A percentile compares a stretch with the other conserved stretches of the same genome.
These are phyloP conservation scores for Leptinotarsa lineolata DNA, from an alignment of 1,140 invertebrate species.

Conservation along the genomic window DNA sequence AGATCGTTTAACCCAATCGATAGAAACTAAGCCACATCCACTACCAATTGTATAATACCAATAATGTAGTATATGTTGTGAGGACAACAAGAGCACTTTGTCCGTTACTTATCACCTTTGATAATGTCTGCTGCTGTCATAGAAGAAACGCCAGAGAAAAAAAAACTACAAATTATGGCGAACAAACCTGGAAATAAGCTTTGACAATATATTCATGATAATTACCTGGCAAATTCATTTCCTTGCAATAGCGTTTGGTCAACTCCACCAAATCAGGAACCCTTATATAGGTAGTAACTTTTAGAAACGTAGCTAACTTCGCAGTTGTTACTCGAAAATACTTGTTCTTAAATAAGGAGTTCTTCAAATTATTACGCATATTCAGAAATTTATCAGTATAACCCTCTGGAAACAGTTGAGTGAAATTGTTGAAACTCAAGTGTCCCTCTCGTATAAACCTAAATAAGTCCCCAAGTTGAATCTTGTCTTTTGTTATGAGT, in stretches of 20 bases:
- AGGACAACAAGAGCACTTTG: too few species aligned
- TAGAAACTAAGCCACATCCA: too few species aligned
- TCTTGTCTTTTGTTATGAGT: slow-evolving; percentile 60
- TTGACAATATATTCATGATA: neutral
- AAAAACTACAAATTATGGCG: too few species aligned
- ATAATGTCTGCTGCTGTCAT: too few species aligned
- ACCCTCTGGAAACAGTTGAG: slow-evolving; percentile 62
- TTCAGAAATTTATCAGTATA: slow-evolving; percentile 44
- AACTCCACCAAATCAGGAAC: slow-evolving; percentile 59
- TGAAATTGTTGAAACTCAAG: slow-evolving; percentile 60
- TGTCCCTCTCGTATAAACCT: slow-evolving; percentile 65
- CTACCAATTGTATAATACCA: too few species aligned
- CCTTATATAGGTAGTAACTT: slow-evolving; percentile 52
- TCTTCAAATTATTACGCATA: slow-evolving; percentile 48
- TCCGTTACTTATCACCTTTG: too few species aligned
- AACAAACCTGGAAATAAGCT: too few species aligned
- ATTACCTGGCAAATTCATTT: slow-evolving; percentile 60
- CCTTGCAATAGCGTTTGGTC: slow-evolving; percentile 59
- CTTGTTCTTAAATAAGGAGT: slow-evolving; percentile 53
- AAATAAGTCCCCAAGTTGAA: slow-evolving; percentile 65
- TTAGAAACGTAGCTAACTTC: slow-evolving; percentile 56
- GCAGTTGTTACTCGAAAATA: slow-evolving; percentile 49
- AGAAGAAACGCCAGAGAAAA: too few species aligned
- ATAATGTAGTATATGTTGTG: too few species aligned
- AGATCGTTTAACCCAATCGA: too few species aligned